Evolutionary conservation across 1,140 invertebrate species (phyloP), one percentile per base, ranked within the genome.

Genomic region (Zaprionus kolodkinae): DNA sequence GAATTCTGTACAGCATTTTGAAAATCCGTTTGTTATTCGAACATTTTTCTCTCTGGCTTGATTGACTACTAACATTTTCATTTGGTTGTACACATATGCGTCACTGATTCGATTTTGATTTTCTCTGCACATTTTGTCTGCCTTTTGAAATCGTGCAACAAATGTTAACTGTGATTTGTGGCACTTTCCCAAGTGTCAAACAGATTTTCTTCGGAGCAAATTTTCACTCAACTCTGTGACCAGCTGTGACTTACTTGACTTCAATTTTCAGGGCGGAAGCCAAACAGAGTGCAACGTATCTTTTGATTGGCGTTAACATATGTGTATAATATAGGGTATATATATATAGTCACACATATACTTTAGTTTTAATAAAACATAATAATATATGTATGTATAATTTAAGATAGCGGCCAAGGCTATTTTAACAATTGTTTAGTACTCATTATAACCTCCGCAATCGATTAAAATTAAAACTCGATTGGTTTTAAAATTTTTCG

Each of bases 131-230:
- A 75, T 71, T 70, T 60, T 62, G 72, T 71, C 72, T 75, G 72
- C 33, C 13, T 60, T 36, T 52, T 52, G 52, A 67, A 64, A 64
- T 70, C 67, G 72, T 75, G 72, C 72, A 75, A 64, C 72, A 75
- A 75, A 71, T 75, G 72, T 75, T 75, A 71, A 71, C 72, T 75
- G 67, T 75, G 72, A 75, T 75, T 75, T 75, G 72, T 75, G 72
- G 72, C 72, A 75, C 67, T 75, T 75, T 70, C 17, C 72, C 60
- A 75, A 75, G 72, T 75, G 72, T 75, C 72, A 75, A 75, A 71
- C 54, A 64, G 72, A 64, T 75, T 75, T 64, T 59, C 33, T 52
- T 36, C 45, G 50, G 27, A 75, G 36, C 72, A 75, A 70, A 75
- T 75, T 75, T 71, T 64, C 60, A 64, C 67, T 30, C 48, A 57